Evolutionary conservation across 2,888 invertebrate species (phyloP), one percentile per base, ranked within the genome.

Genomic region (Formica aserva): DNA sequence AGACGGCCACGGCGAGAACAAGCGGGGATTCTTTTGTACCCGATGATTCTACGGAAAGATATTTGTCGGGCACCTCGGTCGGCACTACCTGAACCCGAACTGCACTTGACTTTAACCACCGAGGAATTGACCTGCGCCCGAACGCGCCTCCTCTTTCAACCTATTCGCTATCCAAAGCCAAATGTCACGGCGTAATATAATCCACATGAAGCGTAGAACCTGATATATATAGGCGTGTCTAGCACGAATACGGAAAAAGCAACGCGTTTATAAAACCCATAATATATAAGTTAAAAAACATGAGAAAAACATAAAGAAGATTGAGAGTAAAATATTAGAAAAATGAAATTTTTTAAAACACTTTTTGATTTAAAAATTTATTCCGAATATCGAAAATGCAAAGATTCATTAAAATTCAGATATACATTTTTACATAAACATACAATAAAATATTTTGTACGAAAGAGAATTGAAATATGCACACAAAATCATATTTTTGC

Each of bases 41-140:
- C n/a, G 60, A 87, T 71, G 87, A 89, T 88, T 85, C 65, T 78
- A 77, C 62, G 65, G 66, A 45, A 77, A 86, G 78, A 81, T 86
- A 82, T 84, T 78, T 78, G 65, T 71, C 57, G 71, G 62, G 38
- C 80, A 22, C 29, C 66, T 29, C 22, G 48, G 69, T 60, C 74
- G 71, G 41, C 55, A 52, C 80, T 80, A 85, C 85, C 84, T 78
- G 82, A 77, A 62, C 55, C 77, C 63, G 55, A 84, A 55, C 75
- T 52, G 13, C 83, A 82, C 80, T 85, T 83, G 85, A 90, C 83
- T 80, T 63, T 77, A 67, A 72, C 67, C 85, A 11, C 52, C 22
- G 29, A 26, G n/a, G 57, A 63, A 60, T 80, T 80, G 74, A 72
- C 60, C 78, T 32, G 41, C 57, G 26, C n/a, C 57, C 74, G 57